Conservation (phyloP, 2,797 vertebrate species). For the Aeoliscus strigatus region DNA sequence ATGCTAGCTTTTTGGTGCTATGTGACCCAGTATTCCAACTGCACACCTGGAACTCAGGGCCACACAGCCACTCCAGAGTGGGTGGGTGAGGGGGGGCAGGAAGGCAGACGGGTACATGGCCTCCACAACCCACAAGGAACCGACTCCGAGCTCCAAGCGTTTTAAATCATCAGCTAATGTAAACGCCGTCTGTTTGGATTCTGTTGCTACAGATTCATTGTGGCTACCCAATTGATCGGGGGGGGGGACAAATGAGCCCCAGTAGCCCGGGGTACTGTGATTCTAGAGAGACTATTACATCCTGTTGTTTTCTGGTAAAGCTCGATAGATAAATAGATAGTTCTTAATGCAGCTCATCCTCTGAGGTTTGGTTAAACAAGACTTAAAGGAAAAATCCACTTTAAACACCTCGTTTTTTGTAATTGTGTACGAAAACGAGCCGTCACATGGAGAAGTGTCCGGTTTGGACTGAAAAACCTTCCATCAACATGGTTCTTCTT, state of each 20-base stretch:
- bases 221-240: background rate
- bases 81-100: constrained; percentile 80
- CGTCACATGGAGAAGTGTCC: no score
- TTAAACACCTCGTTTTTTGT: constrained; percentile 5
- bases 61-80: constrained; percentile 77
- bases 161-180: no score
- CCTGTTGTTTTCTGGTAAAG: constrained; percentile 31
- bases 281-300: constrained; percentile 21
- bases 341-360: constrained; percentile 39
- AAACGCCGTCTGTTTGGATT: no score
- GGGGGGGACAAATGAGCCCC: constrained; percentile 8
- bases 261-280: constrained; percentile 13
- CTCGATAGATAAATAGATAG: constrained; percentile 28
- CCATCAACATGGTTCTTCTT: no score
- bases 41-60: constrained; percentile 75
- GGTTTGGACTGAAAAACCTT: no score
- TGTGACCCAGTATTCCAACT: constrained; percentile 86
- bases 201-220: no score
- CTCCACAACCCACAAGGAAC: background rate
- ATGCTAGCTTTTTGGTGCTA: no score
- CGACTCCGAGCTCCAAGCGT: no score
- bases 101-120: constrained; percentile 80
- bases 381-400: constrained; percentile 28
- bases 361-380: constrained; percentile 37
- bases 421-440: no score